Evolutionary conservation across 2,113 vertebrate species (phyloP).

Genomic region (Tetrax tetrax): DNA sequence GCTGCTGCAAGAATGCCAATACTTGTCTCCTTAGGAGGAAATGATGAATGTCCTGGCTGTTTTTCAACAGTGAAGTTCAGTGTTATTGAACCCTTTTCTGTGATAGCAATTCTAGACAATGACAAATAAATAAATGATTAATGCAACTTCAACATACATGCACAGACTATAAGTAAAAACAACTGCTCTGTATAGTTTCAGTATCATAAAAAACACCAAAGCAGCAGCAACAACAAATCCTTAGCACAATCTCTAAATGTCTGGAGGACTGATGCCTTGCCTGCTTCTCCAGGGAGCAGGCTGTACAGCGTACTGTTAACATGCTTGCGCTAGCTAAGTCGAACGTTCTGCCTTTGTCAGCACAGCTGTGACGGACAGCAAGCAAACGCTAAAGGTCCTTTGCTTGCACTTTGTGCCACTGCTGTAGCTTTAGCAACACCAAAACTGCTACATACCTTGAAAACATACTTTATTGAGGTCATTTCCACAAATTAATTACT

Average conservation of each 20-base stretch:
- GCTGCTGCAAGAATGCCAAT: constrained; percentile 93
- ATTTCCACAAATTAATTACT: not conserved
- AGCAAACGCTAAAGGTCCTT: not conserved
- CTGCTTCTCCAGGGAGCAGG: not conserved
- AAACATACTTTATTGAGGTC: not conserved
- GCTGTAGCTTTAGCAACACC: not conserved
- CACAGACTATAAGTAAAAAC: not conserved
- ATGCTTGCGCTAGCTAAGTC: not conserved
- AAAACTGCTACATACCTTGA: not conserved
- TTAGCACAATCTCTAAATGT: not conserved
- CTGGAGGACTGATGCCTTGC: not conserved
- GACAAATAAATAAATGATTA: not conserved
- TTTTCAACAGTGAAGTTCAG: constrained; percentile 84
- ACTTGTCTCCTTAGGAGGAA: constrained; percentile 85
- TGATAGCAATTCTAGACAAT: constrained; percentile 79
- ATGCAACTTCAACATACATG: not conserved
- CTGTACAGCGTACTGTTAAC: not conserved
- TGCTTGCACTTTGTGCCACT: not conserved
- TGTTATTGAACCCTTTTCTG: constrained; percentile 86
- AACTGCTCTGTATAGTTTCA: not conserved
- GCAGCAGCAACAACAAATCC: not conserved
- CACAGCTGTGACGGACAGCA: not conserved
- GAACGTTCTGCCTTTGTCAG: not conserved
- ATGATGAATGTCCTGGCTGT: constrained; percentile 87
- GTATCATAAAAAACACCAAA: not conserved